A percentile compares a stretch with the other conserved stretches of the same genome.
Evolutionary conservation across 2,888 invertebrate species (phyloP).

Genomic region (Hypselothyrea guttata): DNA sequence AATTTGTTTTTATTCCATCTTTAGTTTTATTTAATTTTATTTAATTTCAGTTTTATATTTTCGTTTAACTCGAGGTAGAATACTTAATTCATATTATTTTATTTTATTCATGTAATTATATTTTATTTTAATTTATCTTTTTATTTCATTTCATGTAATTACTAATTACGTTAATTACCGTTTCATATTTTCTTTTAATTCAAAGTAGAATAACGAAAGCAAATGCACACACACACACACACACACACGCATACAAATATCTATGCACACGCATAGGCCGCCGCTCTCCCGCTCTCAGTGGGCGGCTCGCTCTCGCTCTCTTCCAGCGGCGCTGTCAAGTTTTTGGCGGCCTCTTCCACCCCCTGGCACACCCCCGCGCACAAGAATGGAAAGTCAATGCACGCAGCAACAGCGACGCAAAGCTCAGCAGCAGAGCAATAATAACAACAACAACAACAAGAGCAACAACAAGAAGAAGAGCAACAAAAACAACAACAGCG

Average conservation of each 20-base stretch:
- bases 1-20: no score
- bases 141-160: no score
- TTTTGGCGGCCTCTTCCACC: constrained; percentile 9
- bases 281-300: no score
- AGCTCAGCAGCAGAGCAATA: constrained; percentile 38
- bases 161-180: no score
- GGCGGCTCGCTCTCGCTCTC: constrained; percentile 3
- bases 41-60: no score
- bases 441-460: constrained; percentile 21
- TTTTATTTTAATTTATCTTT: no score
- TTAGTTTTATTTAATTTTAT: no score
- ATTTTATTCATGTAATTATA: no score
- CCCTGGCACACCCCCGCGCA: constrained; percentile 1
- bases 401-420: constrained; percentile 55
- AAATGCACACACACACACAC: constrained; percentile 25
- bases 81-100: no score
- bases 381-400: constrained; percentile 72
- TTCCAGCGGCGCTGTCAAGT: constrained; percentile 18
- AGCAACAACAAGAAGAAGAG: constrained; percentile 12
- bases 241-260: constrained; percentile 7
- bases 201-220: constrained; percentile 57
- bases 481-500: constrained; percentile 21
- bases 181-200: constrained; percentile 41
- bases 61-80: no score
- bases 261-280: background rate